Base-by-base conservation (phyloP, 1,140 invertebrate genomes). In the Aethina tumida region DNA sequence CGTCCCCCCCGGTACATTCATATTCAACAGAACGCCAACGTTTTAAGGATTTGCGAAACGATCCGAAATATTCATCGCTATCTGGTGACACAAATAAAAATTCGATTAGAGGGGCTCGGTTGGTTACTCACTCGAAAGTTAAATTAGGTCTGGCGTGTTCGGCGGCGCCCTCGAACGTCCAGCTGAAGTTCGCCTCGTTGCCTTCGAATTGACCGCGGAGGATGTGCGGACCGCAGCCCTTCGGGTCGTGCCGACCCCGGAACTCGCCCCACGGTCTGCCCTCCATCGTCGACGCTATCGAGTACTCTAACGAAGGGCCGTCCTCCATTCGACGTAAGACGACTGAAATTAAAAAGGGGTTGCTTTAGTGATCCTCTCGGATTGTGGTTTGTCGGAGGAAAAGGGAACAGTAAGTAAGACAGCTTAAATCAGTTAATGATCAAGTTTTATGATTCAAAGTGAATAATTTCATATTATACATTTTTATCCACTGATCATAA, bases 41-140 rank as follows among this genome's bases (percentile, higher is more conserved):
- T n/a, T n/a, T n/a, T n/a, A n/a, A n/a, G n/a, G n/a, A n/a, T n/a
- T n/a, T n/a, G n/a, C n/a, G n/a, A n/a, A n/a, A n/a, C n/a, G n/a
- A n/a, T n/a, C n/a, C n/a, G n/a, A n/a, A n/a, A n/a, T n/a, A n/a
- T n/a, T n/a, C n/a, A n/a, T n/a, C n/a, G n/a, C n/a, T n/a, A n/a
- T n/a, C n/a, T n/a, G n/a, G n/a, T n/a, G n/a, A n/a, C n/a, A n/a
- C n/a, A n/a, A n/a, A n/a, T n/a, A n/a, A n/a, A n/a, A n/a, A n/a
- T n/a, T n/a, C n/a, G n/a, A n/a, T n/a, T n/a, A n/a, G n/a, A n/a
- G n/a, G n/a, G n/a, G n/a, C n/a, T n/a, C n/a, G n/a, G n/a, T n/a
- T n/a, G n/a, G n/a, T n/a, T 37, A 41, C 46, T 49, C 42, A 49
- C 47, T 33, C 18, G 32, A 49, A 49, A 9, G 43, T 44, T 17